Percentiles rank a stretch among this genome's conserved stretches.
phyloP scores from a whole-genome alignment of 2,113 vertebrate genomes.

The Prionailurus bengalensis region DNA sequence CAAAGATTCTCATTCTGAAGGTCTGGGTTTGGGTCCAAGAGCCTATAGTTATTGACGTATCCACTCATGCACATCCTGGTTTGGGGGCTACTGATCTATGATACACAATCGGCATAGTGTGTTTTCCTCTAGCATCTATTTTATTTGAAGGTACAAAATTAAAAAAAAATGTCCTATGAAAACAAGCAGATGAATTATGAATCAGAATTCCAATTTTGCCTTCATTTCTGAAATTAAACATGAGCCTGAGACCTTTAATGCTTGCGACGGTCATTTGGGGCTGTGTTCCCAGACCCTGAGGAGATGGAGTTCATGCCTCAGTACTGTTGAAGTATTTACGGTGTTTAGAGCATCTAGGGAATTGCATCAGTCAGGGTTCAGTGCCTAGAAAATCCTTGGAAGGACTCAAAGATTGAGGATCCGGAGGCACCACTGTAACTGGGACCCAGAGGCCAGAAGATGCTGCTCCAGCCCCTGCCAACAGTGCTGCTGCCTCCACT shows the following conservation, averaged over 20 bases:
- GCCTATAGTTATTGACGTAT: not conserved
- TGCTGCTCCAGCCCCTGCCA: not conserved
- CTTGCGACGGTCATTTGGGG: not conserved
- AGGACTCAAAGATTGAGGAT: not conserved
- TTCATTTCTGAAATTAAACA: conserved; percentile 44
- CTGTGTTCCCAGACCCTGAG: not conserved
- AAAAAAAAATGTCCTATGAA: not conserved
- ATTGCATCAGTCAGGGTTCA: not conserved
- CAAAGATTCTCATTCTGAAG: not conserved
- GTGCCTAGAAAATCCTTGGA: not conserved
- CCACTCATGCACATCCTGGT: not conserved
- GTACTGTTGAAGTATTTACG: not conserved
- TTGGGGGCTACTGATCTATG: not conserved
- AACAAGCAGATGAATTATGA: conserved; percentile 3
- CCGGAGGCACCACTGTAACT: not conserved
- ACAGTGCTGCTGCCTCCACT: not conserved
- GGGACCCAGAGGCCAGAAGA: not conserved
- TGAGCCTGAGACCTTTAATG: not conserved
- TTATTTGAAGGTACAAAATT: conserved; percentile 45
- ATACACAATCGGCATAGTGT: not conserved
- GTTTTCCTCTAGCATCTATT: not conserved
- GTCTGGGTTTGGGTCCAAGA: not conserved
- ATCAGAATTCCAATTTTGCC: not conserved
- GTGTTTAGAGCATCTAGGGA: not conserved
- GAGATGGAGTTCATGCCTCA: conserved; percentile 13